These are phyloP conservation scores for Ophraella communa DNA, from an alignment of 2,888 invertebrate species.

Conservation along the genomic window DNA sequence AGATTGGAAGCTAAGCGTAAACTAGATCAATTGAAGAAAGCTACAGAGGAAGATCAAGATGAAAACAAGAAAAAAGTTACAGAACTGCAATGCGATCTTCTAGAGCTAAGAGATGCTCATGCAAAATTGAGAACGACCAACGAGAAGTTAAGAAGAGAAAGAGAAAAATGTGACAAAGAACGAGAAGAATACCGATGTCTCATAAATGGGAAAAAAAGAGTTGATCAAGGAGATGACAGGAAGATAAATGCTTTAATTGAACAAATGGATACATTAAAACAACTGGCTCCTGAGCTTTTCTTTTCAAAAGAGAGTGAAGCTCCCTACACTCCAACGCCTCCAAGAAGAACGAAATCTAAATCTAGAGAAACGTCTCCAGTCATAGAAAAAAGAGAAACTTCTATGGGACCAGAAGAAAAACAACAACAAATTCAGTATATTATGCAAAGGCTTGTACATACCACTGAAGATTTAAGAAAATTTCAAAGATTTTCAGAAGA, in stretches of 20 bases:
- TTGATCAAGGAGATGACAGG: constrained; percentile 73
- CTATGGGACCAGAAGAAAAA: constrained; percentile 57
- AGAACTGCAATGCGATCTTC: constrained; percentile 84
- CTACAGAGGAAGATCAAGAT: constrained; percentile 87
- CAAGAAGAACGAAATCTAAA: constrained; percentile 72
- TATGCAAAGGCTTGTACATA: constrained; percentile 71
- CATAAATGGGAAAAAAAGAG: constrained; percentile 60
- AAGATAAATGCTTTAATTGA: constrained; percentile 76
- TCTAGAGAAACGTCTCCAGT: constrained; percentile 76
- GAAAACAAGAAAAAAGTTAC: constrained; percentile 84
- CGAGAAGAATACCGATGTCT: constrained; percentile 67
- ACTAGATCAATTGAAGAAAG: constrained; percentile 82
- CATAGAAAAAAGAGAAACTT: constrained; percentile 62
- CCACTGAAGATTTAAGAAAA: constrained; percentile 69
- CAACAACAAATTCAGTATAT: constrained; percentile 58
- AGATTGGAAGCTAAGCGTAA: constrained; percentile 85
- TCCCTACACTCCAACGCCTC: constrained; percentile 72
- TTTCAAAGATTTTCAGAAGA: constrained; percentile 63
- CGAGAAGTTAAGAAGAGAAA: constrained; percentile 86
- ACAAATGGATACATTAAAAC: constrained; percentile 77
- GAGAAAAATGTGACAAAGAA: constrained; percentile 84
- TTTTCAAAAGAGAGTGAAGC: constrained; percentile 61
- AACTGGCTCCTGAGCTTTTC: constrained; percentile 75
- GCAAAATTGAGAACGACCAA: constrained; percentile 90
- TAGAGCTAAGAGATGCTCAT: constrained; percentile 89